Evolutionary conservation across 2,113 vertebrate genomes (phyloP), one percentile per base, ranked within the genome.

Genomic region (Salvelinus fontinalis): DNA sequence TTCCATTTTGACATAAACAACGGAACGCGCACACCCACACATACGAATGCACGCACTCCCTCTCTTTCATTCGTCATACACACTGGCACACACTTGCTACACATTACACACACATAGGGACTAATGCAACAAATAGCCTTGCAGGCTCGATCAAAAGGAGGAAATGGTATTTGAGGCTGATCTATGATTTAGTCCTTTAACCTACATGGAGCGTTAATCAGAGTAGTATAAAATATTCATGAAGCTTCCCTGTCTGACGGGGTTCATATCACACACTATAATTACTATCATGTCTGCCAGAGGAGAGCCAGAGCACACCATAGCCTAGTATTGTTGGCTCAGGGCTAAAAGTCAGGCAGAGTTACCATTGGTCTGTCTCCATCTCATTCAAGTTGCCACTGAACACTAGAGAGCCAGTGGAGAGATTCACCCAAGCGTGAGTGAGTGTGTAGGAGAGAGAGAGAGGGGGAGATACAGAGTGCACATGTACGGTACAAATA

Each of bases 151-250:
- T 66, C 5, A 27, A 14, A n/a, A n/a, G 18, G 31, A 20, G 67
- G 11, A 39, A 34, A 34, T 9, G 13, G 14, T 31, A n/a, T 44
- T 68, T 68, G 65, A 34, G 67, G 67, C 67, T 68, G 29, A 18
- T 59, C 26, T 54, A 12, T 16, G 70, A 29, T 71, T 75, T 73
- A 39, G 74, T 71, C 54, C 76, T 80, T 20, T 54, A 76, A 64
- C 44, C 60, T 54, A 60, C 72, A 74, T 39, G 67, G 67, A 18
- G 16, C 67, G 26, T 34, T 20, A 68, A 68, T 68, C 67, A 68
- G 67, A 68, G 29, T 49, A 54, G 24, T 49, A 62, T 71, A 65
- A 79, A 77, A 74, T 76, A 73, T 79, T 79, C 60, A 87, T 83
- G 59, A 68, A 54, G 26, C 3, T 34, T 67, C 66, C 73, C 67